phyloP scores from a whole-genome alignment of 92 coral and sea anemone genomes.

The Zoanthus sansibaricus region DNA sequence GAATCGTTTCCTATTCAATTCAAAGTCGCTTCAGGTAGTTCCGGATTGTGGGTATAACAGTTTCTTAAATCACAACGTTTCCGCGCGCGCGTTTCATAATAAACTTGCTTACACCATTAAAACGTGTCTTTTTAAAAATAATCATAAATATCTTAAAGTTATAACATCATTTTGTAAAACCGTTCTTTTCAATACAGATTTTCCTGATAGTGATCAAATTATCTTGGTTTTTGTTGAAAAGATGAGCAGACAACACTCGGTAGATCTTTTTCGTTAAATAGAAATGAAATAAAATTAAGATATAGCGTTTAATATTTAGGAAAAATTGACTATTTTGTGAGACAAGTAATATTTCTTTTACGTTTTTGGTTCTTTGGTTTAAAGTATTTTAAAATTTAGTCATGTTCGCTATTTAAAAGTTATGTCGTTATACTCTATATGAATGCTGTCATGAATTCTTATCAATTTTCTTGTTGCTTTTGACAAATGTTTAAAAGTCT shows the following conservation, averaged over 20 bases:
- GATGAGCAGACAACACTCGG: no score
- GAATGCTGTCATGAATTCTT: no score
- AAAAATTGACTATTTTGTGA: no score
- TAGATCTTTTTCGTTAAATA: no score
- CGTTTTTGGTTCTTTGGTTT: no score
- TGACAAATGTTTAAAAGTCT: not conserved
- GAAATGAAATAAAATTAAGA: no score
- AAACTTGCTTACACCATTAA: not conserved
- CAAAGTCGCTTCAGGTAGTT: conserved; percentile 38
- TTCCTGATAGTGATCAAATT: not conserved
- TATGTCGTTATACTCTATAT: no score
- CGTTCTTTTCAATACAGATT: not conserved
- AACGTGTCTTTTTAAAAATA: not conserved
- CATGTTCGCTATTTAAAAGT: no score
- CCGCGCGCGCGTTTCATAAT: not conserved
- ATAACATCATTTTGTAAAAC: not conserved
- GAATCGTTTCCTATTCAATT: conserved; percentile 19
- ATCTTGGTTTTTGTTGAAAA: not conserved
- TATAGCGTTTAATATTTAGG: no score
- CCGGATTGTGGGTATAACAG: conserved; percentile 13
- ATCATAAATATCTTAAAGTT: not conserved
- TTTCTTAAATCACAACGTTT: not conserved
- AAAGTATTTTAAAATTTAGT: no score
- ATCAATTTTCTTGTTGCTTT: not conserved
- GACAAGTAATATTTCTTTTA: no score